phyloP scores from a whole-genome alignment of 2,797 vertebrate species.

The Sebastolobus alascanus region DNA sequence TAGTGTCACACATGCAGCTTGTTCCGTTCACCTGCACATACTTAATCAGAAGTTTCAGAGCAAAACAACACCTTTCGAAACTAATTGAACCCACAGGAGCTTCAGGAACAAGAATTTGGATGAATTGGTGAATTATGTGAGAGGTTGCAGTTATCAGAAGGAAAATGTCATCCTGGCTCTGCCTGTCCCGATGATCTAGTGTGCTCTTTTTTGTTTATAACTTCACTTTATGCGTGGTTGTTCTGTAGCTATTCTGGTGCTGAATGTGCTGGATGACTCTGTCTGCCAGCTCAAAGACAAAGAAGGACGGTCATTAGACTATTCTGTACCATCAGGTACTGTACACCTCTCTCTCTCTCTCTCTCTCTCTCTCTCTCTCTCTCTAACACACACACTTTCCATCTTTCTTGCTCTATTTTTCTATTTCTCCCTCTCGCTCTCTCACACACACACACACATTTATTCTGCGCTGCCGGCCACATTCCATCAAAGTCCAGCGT shows the following conservation, averaged over 20 bases:
- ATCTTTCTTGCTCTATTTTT: constrained; percentile 73
- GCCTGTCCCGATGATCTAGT: constrained; percentile 71
- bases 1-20: background rate
- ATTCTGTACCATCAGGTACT: constrained; percentile 81
- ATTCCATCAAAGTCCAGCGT: constrained; percentile 35
- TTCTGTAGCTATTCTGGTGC: constrained; percentile 82
- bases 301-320: constrained; percentile 84
- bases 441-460: constrained; percentile 15
- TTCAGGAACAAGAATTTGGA: constrained; percentile 24
- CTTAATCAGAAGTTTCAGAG: constrained; percentile 29
- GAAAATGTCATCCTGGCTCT: constrained; percentile 59
- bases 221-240: constrained; percentile 75
- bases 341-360: constrained; percentile 53
- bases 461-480: constrained; percentile 36
- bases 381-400: constrained; percentile 51
- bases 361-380: constrained; percentile 3
- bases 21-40: constrained; percentile 11
- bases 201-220: constrained; percentile 77
- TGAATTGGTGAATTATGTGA: constrained; percentile 61
- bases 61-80: constrained; percentile 35
- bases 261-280: constrained; percentile 82
- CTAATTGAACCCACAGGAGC: constrained; percentile 33
- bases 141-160: constrained; percentile 63
- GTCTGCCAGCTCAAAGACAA: constrained; percentile 84
- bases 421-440: constrained; percentile 36